Percentiles rank a stretch among this genome's conserved stretches.
These are phyloP conservation scores for Erpobdella octoculata DNA, from an alignment of 2,888 invertebrate species.

Conservation along the genomic window DNA sequence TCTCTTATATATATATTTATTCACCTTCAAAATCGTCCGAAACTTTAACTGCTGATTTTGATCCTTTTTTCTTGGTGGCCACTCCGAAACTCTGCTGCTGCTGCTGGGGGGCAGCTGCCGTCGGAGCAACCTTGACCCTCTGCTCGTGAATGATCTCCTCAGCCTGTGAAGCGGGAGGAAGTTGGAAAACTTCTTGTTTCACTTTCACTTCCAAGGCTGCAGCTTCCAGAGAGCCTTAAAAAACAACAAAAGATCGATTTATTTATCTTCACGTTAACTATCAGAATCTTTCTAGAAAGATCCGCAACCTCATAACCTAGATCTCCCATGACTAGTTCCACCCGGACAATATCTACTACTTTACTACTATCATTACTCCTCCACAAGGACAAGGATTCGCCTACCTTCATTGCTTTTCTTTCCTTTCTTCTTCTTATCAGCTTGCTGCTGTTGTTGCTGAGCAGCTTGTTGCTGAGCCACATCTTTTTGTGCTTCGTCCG, in stretches of 20 bases:
- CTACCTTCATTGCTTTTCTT: neutral
- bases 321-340: too few species aligned
- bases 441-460: neutral
- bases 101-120: neutral
- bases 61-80: neutral
- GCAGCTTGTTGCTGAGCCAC: too few species aligned
- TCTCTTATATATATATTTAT: neutral
- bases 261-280: neutral
- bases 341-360: too few species aligned
- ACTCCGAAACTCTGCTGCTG: too few species aligned
- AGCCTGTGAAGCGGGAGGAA: neutral
- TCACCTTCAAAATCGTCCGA: neutral
- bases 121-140: neutral
- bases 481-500: too few species aligned
- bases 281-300: neutral
- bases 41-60: neutral
- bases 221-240: neutral
- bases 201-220: neutral
- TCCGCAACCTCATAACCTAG: too few species aligned
- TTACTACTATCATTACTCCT: neutral
- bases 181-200: neutral
- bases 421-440: conserved; percentile 1
- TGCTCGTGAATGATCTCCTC: neutral
- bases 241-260: neutral
- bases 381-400: neutral